Evolutionary conservation across 64 coral and sea anemone species (phyloP).

Genomic region (Dendrophyllia cribrosa): DNA sequence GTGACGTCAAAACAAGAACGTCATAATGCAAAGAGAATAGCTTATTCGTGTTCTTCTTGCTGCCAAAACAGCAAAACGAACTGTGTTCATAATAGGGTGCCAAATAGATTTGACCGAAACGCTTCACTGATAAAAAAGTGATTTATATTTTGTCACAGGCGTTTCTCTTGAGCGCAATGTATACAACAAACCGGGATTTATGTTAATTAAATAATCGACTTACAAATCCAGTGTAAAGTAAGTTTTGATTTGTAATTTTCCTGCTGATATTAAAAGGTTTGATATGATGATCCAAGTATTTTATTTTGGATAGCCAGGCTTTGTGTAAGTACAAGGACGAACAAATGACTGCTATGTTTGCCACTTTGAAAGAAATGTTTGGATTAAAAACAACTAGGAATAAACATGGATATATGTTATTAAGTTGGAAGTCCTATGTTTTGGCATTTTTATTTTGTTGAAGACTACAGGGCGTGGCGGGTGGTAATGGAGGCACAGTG

Average conservation of each 20-base stretch:
- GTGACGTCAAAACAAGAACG: too few relatives aligned
- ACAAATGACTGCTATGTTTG: background rate
- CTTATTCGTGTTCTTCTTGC: too few relatives aligned
- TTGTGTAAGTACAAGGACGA: slow-evolving; percentile 23
- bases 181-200: background rate
- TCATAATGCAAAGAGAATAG: too few relatives aligned
- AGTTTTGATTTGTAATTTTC: background rate
- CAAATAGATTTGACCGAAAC: too few relatives aligned
- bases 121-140: too few relatives aligned
- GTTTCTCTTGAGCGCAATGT: too few relatives aligned
- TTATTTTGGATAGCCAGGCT: background rate
- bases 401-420: slow-evolving; percentile 12
- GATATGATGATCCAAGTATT: background rate
- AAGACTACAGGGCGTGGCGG: too few relatives aligned
- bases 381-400: slow-evolving; percentile 6
- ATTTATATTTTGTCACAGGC: too few relatives aligned
- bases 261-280: background rate
- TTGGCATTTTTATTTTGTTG: background rate
- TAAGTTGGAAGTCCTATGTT: background rate
- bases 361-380: slow-evolving; percentile 24
- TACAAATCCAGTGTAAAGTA: slow-evolving; percentile 22
- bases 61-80: too few relatives aligned
- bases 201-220: background rate
- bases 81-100: too few relatives aligned
- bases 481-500: too few relatives aligned